Evolutionary conservation across 2,888 invertebrate genomes (phyloP), one percentile per base, ranked within the genome.

Genomic region (Hydrotaea cyrtoneurina): DNA sequence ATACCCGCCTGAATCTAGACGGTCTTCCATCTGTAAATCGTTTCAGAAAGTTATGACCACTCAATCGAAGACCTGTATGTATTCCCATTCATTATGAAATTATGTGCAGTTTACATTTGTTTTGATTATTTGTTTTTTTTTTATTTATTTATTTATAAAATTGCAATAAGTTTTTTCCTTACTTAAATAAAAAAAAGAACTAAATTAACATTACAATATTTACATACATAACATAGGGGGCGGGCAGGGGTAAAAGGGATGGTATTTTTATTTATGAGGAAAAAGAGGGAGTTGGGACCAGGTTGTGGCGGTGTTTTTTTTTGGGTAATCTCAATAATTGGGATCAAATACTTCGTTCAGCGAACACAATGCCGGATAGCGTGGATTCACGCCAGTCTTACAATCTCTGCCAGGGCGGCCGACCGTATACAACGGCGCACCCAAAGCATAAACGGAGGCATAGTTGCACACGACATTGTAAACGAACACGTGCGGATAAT

Each of bases 401-500:
- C 92, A 92, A 15, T 88, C 86, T 0, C 91, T 90, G 0, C 88
- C 87, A 0, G 92, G 80, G 66, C 87, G 83, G 0, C 93, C 92
- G 0, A 85, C 86, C 10, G 87, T 89, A 74, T 92, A 92, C 0
- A 92, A 89, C 0, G 91, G 91, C 0, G 89, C 85, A 23, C 89
- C 91, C 15, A 90, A 62, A 0, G 92, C 91, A 83, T 92, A 92
- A 3, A 92, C 89, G 0, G 91, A 90, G 0, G 91, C 90, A 83
- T 92, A 92, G 83, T 92, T 92, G 59, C 92, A 92, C 19, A 90
- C 91, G 4, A 92, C 89, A 85, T 92, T 90, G 46, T 91, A 89
- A 23, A 91, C 89, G 26, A 89, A 90, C 13, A 89, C 89, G 15
- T 86, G 86, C 0, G 89, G 90, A 83, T 91, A 89, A 62, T 90